Percentiles rank a stretch among this genome's conserved stretches.
Conservation (phyloP, 2,888 invertebrate genomes). For the Caenorhabditis sinica region DNA sequence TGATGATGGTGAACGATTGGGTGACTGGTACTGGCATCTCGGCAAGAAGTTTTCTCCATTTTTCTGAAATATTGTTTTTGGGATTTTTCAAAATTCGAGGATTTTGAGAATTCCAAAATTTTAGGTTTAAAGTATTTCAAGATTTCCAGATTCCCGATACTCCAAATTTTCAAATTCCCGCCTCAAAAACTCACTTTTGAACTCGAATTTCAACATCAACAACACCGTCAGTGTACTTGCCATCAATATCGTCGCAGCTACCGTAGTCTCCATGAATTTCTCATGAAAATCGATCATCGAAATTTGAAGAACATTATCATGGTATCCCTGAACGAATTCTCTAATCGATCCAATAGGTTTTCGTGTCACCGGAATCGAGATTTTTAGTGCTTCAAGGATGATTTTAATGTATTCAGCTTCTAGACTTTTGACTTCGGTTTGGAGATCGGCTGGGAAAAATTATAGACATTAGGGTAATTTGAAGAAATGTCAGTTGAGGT, state of each 20-base stretch:
- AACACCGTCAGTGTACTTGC: neutral
- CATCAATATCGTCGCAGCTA: neutral
- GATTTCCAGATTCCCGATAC: neutral
- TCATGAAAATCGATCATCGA: neutral
- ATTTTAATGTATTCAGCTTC: slow-evolving; percentile 10
- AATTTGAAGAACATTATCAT: neutral
- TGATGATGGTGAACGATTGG: neutral
- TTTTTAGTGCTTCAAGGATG: neutral
- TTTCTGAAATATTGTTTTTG: neutral
- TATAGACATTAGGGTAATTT: neutral
- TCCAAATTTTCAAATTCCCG: neutral
- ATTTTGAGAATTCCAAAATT: neutral
- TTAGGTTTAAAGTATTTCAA: neutral
- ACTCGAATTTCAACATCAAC: slow-evolving; percentile 10
- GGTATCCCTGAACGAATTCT: slow-evolving; percentile 29
- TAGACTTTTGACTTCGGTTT: neutral
- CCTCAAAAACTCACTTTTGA: slow-evolving; percentile 22
- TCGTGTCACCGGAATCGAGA: neutral
- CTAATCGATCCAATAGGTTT: slow-evolving; percentile 30
- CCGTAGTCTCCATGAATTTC: neutral
- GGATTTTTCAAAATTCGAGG: neutral
- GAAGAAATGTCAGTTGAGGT: no score
- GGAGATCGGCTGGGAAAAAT: neutral
- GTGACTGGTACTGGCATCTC: neutral
- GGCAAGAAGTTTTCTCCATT: neutral